phyloP scores from a whole-genome alignment of 2,888 invertebrate species.

The Agriopis leucophaearia region DNA sequence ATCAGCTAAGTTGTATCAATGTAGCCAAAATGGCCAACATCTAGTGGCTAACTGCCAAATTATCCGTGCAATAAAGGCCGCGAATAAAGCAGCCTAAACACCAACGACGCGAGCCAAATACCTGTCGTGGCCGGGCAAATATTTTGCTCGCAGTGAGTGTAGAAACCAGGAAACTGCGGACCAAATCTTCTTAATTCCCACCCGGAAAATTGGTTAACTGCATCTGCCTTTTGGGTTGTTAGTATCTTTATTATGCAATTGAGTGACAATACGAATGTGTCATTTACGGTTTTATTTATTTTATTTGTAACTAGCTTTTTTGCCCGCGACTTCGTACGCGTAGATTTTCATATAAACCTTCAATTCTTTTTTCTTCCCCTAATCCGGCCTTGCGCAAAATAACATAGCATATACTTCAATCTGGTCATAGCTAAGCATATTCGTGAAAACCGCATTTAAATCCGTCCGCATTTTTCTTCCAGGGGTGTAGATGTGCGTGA shows the following conservation, averaged over 20 bases:
- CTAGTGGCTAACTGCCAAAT: slow-evolving; percentile 47
- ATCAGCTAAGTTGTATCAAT: slow-evolving; percentile 25
- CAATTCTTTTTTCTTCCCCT: too few species aligned
- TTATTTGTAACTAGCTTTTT: too few species aligned
- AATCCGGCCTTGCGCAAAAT: too few species aligned
- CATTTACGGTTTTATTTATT: too few species aligned
- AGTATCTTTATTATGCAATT: neutral
- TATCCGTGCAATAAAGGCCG: slow-evolving; percentile 39
- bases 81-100: slow-evolving; percentile 37
- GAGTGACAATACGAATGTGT: neutral
- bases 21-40: slow-evolving; percentile 39
- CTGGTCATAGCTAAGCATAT: too few species aligned
- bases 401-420: too few species aligned
- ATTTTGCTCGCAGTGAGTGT: slow-evolving; percentile 34
- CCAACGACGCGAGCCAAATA: slow-evolving; percentile 42
- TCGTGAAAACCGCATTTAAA: too few species aligned
- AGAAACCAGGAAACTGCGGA: slow-evolving; percentile 33
- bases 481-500: too few species aligned
- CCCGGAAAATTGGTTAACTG: slow-evolving; percentile 14
- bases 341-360: too few species aligned
- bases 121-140: slow-evolving; percentile 41
- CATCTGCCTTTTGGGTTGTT: slow-evolving; percentile 16
- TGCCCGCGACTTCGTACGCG: too few species aligned
- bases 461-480: too few species aligned
- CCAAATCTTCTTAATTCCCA: slow-evolving; percentile 44